Evolutionary conservation across 2,113 vertebrate genomes (phyloP), one percentile per base, ranked within the genome.

Genomic region (Turnix velox): DNA sequence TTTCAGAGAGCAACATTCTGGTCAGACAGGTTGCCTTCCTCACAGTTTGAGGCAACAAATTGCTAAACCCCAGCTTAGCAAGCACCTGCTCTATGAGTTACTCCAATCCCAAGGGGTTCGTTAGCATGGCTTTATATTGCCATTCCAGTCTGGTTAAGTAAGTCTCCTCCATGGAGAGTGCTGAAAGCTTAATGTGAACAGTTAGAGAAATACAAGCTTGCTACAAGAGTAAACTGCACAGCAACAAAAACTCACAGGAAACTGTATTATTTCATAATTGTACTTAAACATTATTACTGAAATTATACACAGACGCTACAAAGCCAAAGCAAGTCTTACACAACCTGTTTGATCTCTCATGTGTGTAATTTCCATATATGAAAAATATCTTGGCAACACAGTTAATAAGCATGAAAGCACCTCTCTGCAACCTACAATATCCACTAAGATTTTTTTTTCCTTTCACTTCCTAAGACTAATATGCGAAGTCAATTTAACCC

Each of bases 251-350:
- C 3, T 30, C 28, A 45, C 52, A 63, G 43, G 31, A 66, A 88
- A 39, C 7, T 20, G 18, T n/a, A 12, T 61, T 61, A 61, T 84
- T 88, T 89, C 42, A 69, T 74, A 91, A 91, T 24, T 58, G 42
- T 35, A 24, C n/a, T 81, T 71, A 12, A 79, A 62, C 5, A 17
- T 24, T 24, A 80, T 48, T 77, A 63, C 54, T 79, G 20, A 66
- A 78, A 88, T 93, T 86, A 86, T 24, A 61, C 27, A 49, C 5
- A 51, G 87, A 91, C 3, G 0, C 63, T 88, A 24, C 1, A 24
- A 78, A 87, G 48, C 42, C 77, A 91, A 92, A 93, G 75, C 55
- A 68, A 71, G 48, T 67, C 73, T 90, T 94, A 63, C 75, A 78
- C 83, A 95, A 88, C 58, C 66, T 17, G 77, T 89, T 84, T 84